Evolutionary conservation across 2,797 vertebrate genomes (phyloP), one percentile per base, ranked within the genome.

Genomic region (Synaphobranchus kaupii): DNA sequence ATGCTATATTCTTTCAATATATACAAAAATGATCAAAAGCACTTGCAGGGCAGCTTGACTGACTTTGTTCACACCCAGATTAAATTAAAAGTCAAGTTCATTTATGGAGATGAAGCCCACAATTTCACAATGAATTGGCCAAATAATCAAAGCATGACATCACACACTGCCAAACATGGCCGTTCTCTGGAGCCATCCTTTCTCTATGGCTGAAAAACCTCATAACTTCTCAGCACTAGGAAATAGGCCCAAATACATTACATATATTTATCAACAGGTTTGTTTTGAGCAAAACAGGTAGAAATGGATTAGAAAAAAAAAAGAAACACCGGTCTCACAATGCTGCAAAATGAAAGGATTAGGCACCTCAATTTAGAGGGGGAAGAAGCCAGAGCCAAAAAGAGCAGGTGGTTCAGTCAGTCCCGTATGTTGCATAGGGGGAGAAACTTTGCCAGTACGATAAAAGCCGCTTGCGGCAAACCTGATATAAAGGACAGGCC

Each of bases 31-130:
- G 3, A 25, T n/a, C 9, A 48, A 81, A 47, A 81, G 76, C 76
- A 25, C 10, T 7, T n/a, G 3, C 25, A 81, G 78, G 4, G 12
- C 54, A 84, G 48, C 68, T 87, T 58, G 52, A 50, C 78, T 73
- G 39, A 20, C 66, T 17, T 81, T 52, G n/a, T 71, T 31, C 56
- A 73, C 52, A 87, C 48, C 50, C 47, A 31, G n/a, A 68, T 50
- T 76, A 66, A 68, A 17, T 58, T 58, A 58, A 17, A 28, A 68
- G 25, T 28, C 58, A 84, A 86, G 84, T 86, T 83, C 81, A 85
- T 81, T 85, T 78, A 78, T 86, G 63, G 85, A 89, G 82, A 88
- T 85, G 80, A 34, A 90, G 84, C 86, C 85, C 83, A 87, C 34
- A 17, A n/a, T 48, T 10, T 83, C 50, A 28, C 82, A 48, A 84